phyloP scores from a whole-genome alignment of 2,113 vertebrate species.

The Tachuris rubrigastra region DNA sequence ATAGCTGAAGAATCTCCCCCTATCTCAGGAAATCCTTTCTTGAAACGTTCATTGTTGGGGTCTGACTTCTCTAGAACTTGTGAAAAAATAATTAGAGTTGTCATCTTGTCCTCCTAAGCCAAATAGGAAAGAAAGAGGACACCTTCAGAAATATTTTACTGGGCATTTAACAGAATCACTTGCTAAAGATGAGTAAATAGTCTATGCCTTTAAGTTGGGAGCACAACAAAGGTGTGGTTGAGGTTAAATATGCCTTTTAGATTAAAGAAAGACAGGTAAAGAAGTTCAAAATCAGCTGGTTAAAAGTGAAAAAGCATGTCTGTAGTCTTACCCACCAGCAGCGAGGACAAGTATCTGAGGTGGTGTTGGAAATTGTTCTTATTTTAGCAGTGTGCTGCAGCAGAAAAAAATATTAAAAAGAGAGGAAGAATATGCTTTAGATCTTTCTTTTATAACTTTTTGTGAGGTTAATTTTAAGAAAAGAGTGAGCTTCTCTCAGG shows the following conservation, averaged over 20 bases:
- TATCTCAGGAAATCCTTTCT: slow-evolving; percentile 50
- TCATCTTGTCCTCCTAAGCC: not conserved
- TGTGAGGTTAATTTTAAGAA: not conserved
- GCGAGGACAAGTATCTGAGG: not conserved
- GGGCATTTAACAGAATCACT: not conserved
- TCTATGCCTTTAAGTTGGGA: not conserved
- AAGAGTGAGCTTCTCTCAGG: not conserved
- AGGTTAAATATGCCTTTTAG: not conserved
- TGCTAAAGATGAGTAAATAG: not conserved
- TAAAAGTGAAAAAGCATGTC: not conserved
- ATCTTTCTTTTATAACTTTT: not conserved
- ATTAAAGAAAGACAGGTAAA: not conserved
- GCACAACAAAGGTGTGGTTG: not conserved
- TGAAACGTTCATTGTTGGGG: not conserved
- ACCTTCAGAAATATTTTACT: not conserved
- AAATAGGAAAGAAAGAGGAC: not conserved
- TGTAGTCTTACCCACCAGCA: not conserved
- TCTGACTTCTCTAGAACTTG: not conserved
- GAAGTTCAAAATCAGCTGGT: not conserved
- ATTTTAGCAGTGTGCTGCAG: not conserved
- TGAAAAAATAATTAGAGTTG: not conserved
- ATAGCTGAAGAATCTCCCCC: not conserved
- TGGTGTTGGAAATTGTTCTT: not conserved
- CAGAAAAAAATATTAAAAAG: not conserved
- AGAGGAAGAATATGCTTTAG: not conserved